Conservation (phyloP, 2,113 vertebrate species). For the Cygnus buccinator region DNA sequence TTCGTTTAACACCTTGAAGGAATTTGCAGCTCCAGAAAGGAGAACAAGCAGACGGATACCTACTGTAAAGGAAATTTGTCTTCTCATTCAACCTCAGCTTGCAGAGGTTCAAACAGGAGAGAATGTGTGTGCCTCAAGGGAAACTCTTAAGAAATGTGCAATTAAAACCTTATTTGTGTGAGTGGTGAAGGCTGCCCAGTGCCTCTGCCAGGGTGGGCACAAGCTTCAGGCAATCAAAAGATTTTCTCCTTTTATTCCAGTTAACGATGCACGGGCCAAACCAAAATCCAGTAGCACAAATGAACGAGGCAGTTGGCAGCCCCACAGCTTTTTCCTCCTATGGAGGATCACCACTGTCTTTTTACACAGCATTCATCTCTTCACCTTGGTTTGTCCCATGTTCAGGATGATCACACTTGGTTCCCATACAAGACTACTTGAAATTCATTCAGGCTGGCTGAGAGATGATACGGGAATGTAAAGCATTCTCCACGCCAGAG, state of each 20-base stretch:
- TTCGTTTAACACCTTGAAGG: conserved; percentile 17
- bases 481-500: not conserved
- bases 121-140: not conserved
- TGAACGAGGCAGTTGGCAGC: not conserved
- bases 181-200: not conserved
- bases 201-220: not conserved
- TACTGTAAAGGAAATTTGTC: not conserved
- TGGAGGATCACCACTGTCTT: rapidly evolving
- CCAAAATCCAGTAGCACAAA: not conserved
- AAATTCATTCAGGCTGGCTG: not conserved
- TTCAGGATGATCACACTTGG: not conserved
- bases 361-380: not conserved
- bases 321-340: not conserved
- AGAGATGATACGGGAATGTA: not conserved
- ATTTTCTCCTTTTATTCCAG: not conserved
- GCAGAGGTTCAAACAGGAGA: not conserved
- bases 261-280: not conserved
- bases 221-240: not conserved
- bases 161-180: not conserved
- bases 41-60: not conserved
- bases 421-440: not conserved
- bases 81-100: not conserved
- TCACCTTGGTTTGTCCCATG: not conserved
- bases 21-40: not conserved
- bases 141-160: not conserved